Evolutionary conservation across 2,888 invertebrate species (phyloP), one percentile per base, ranked within the genome.

Genomic region (Conistra vaccinii): DNA sequence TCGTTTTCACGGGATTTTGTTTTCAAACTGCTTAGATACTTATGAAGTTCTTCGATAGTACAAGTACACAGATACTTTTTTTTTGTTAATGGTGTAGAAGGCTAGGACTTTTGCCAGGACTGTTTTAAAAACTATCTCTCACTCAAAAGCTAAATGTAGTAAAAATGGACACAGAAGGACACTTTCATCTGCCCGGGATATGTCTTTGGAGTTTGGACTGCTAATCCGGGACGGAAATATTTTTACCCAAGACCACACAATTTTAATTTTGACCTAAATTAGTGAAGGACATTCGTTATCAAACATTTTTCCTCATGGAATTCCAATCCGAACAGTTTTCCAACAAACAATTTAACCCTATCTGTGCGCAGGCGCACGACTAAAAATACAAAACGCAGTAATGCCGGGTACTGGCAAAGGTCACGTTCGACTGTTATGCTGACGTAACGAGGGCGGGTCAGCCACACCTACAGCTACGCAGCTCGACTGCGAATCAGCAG

Each of bases 401-500:
- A 62, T 65, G 7, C 61, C 29, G 26, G 58, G 57, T 70, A 57
- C 55, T 26, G 58, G 32, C 70, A 86, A 68, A 86, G 86, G 84
- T 86, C 75, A 73, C 53, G 62, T 57, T 68, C 67, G 58, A 68
- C 58, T 79, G 51, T 65, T 55, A 26, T 57, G 63, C 58, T 85
- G 87, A 88, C 88, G 87, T 88, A 72, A 85, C 73, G 70, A 77
- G 74, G 87, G 88, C 83, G 72, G 80, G 85, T 76, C 83, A 75
- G 77, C 81, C 87, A 87, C 87, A 88, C 87, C 87, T 87, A 87
- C 88, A 26, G 17, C 32, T 61, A 35, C 66, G 79, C 57, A 67
- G 51, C 10, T 20, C 58, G 71, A 67, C 78, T 75, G 66, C 73
- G 77, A 85, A 85, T 85, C 69, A 76, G 75, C 65, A 61, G 4